phyloP scores from a whole-genome alignment of 2,113 vertebrate species.

The Arenaria interpres region DNA sequence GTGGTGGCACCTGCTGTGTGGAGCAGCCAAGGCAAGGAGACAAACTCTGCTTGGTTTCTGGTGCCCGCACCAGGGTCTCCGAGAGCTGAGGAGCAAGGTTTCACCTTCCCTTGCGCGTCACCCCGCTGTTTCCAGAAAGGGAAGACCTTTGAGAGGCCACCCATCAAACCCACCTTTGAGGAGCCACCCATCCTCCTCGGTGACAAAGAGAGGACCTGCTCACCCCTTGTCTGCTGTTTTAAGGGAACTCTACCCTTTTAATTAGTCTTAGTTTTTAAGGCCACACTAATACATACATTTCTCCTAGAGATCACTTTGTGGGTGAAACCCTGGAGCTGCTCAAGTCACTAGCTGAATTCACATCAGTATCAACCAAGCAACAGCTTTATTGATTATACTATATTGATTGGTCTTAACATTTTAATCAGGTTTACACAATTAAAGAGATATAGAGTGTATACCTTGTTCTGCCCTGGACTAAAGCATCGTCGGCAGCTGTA shows the following conservation, averaged over 20 bases:
- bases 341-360: background rate
- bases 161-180: background rate
- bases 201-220: background rate
- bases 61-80: accelerated
- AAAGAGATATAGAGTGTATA: background rate
- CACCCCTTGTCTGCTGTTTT: background rate
- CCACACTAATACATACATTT: background rate
- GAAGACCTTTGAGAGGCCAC: background rate
- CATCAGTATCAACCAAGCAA: background rate
- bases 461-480: background rate
- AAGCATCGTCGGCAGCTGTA: background rate
- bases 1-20: background rate
- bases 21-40: background rate
- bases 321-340: background rate
- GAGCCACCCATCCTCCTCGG: background rate
- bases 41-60: background rate
- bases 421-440: background rate
- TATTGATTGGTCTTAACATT: background rate
- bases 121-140: background rate
- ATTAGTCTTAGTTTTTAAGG: background rate
- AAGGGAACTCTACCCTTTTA: background rate
- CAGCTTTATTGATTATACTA: background rate
- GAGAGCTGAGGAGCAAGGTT: background rate
- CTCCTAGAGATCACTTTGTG: background rate
- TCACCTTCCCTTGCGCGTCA: background rate